phyloP scores from a whole-genome alignment of 1,140 invertebrate species.

The Magallana ariakensis region DNA sequence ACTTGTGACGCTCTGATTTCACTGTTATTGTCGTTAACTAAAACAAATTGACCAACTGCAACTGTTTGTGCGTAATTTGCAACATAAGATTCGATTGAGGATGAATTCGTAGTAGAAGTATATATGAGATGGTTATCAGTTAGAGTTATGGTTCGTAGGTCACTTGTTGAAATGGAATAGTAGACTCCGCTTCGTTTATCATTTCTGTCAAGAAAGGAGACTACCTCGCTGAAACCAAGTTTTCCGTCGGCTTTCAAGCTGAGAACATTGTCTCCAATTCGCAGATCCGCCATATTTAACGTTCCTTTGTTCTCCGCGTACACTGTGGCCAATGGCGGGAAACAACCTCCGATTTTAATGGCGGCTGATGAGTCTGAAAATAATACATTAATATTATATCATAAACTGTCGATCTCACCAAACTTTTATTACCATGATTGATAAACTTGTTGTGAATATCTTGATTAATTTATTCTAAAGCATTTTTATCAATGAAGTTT shows the following conservation, averaged over 20 bases:
- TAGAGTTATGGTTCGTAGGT: constrained; percentile 86
- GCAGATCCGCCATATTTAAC: constrained; percentile 83
- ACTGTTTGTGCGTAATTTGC: constrained; percentile 78
- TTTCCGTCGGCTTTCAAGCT: constrained; percentile 85
- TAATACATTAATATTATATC: background rate
- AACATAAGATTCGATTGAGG: constrained; percentile 40
- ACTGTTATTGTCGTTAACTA: constrained; percentile 47
- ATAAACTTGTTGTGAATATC: no score
- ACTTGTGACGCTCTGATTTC: constrained; percentile 83
- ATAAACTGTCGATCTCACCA: no score
- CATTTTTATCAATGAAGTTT: no score
- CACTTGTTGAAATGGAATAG: constrained; percentile 86
- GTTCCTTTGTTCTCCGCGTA: constrained; percentile 81
- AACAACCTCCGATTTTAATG: constrained; percentile 90
- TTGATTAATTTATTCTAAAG: no score
- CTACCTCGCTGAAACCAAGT: constrained; percentile 90
- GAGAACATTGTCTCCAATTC: constrained; percentile 89
- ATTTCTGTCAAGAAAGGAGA: constrained; percentile 93
- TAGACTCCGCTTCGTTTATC: constrained; percentile 85
- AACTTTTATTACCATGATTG: no score
- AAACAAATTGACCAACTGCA: constrained; percentile 76
- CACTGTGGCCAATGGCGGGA: constrained; percentile 85
- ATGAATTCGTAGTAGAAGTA: constrained; percentile 55
- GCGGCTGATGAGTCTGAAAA: constrained; percentile 94
- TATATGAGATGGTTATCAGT: constrained; percentile 92